Conservation (phyloP, 1,140 invertebrate genomes). For the Drosophila pseudoobscura region DNA sequence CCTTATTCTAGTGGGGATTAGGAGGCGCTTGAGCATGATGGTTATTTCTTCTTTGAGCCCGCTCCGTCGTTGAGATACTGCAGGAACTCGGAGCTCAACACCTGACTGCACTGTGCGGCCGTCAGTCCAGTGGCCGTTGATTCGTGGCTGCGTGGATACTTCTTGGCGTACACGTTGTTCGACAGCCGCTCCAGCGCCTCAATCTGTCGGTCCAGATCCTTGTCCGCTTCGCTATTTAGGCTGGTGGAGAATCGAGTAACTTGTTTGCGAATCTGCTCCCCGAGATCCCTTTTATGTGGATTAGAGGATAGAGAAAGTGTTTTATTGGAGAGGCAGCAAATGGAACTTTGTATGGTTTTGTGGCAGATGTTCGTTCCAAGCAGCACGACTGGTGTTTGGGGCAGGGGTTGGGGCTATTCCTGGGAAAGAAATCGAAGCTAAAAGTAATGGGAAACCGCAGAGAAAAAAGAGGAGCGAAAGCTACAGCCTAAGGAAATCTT, state of each 20-base stretch:
- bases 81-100: conserved; percentile 89
- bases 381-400: conserved; percentile 8
- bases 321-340: conserved; percentile 22
- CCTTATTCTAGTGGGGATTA: conserved; percentile 59
- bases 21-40: conserved; percentile 27
- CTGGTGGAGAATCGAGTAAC: conserved; percentile 87
- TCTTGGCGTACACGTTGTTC: conserved; percentile 88
- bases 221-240: conserved; percentile 84
- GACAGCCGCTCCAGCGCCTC: conserved; percentile 88
- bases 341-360: conserved; percentile 4
- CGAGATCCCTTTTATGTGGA: conserved; percentile 88
- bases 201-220: conserved; percentile 87
- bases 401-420: not conserved
- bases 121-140: conserved; percentile 89
- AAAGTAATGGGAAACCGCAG: too few species aligned
- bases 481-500: too few species aligned
- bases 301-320: conserved; percentile 54
- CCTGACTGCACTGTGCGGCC: conserved; percentile 88
- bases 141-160: conserved; percentile 85
- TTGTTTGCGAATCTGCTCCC: conserved; percentile 88
- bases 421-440: not conserved
- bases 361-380: conserved; percentile 50
- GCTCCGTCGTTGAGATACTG: conserved; percentile 86
- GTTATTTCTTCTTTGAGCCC: conserved; percentile 26
- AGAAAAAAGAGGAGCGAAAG: too few species aligned